phyloP scores from a whole-genome alignment of 1,140 invertebrate species.

The Ips nitidus region DNA sequence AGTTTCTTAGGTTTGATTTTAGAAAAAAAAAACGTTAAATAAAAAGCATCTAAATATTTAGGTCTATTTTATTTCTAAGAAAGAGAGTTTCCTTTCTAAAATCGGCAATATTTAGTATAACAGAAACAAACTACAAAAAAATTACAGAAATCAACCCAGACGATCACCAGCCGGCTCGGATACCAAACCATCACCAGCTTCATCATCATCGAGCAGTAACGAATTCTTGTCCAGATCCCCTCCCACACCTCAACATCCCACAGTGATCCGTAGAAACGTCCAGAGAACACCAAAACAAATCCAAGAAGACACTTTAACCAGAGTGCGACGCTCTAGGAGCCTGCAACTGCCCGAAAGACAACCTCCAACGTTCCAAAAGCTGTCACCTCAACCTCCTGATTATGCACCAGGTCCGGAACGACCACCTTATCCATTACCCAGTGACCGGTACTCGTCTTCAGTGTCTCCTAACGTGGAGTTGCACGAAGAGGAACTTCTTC shows the following conservation, averaged over 20 bases:
- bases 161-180: constrained; percentile 55
- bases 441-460: neutral
- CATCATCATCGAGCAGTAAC: constrained; percentile 55
- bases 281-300: constrained; percentile 26
- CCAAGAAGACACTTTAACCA: constrained; percentile 51
- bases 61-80: no score
- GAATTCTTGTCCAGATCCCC: constrained; percentile 51
- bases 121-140: neutral
- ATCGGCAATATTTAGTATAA: neutral
- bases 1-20: no score
- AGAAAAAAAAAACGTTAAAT: no score
- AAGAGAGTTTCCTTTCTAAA: no score
- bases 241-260: constrained; percentile 44
- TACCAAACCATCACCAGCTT: constrained; percentile 55
- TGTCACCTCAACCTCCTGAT: constrained; percentile 50
- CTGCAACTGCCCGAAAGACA: constrained; percentile 60
- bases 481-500: constrained; percentile 54
- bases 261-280: constrained; percentile 46
- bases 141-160: constrained; percentile 44
- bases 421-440: constrained; percentile 9
- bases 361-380: constrained; percentile 48
- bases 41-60: no score
- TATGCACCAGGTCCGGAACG: constrained; percentile 40
- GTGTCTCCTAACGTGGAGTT: constrained; percentile 34
- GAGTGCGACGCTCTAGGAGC: constrained; percentile 58